A percentile compares a stretch with the other conserved stretches of the same genome.
Evolutionary conservation across 2,888 invertebrate genomes (phyloP).

Genomic region (Drosophila suboccidentalis): DNA sequence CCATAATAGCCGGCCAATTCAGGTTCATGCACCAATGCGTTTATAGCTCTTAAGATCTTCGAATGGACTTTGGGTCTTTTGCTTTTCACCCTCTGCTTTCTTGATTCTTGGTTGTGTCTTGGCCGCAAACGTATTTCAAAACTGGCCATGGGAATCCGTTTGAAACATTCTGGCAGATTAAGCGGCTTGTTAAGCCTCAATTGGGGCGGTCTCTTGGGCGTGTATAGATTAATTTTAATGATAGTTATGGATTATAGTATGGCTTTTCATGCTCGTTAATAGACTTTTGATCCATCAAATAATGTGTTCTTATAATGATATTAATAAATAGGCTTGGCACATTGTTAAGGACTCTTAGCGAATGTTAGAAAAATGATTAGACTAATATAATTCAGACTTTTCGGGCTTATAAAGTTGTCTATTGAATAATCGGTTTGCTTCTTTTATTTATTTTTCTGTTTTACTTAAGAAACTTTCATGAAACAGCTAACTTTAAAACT

Average conservation of each 20-base stretch:
- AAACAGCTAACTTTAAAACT: not conserved
- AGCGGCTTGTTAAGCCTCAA: constrained; percentile 16
- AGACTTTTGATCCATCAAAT: not conserved
- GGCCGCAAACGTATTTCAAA: constrained; percentile 19
- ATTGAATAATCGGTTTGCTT: not conserved
- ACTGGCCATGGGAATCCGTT: constrained; percentile 26
- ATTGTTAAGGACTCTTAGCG: constrained; percentile 1
- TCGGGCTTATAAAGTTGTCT: not conserved
- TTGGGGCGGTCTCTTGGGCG: constrained; percentile 13
- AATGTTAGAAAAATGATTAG: not conserved
- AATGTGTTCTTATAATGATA: constrained; percentile 6
- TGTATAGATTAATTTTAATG: constrained; percentile 29
- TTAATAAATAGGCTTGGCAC: constrained; percentile 10
- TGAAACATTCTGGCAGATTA: constrained; percentile 24
- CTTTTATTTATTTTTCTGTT: no score
- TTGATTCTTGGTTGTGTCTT: constrained; percentile 6
- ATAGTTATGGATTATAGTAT: constrained; percentile 23
- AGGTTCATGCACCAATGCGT: constrained; percentile 51
- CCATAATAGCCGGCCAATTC: constrained; percentile 57
- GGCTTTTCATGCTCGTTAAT: constrained; percentile 8
- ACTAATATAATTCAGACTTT: not conserved
- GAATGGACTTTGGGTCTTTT: constrained; percentile 6
- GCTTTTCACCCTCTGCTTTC: not conserved
- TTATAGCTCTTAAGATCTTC: constrained; percentile 32
- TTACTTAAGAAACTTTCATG: not conserved